phyloP scores from a whole-genome alignment of 1,140 invertebrate species.

The Holcopasites calliopsidis region DNA sequence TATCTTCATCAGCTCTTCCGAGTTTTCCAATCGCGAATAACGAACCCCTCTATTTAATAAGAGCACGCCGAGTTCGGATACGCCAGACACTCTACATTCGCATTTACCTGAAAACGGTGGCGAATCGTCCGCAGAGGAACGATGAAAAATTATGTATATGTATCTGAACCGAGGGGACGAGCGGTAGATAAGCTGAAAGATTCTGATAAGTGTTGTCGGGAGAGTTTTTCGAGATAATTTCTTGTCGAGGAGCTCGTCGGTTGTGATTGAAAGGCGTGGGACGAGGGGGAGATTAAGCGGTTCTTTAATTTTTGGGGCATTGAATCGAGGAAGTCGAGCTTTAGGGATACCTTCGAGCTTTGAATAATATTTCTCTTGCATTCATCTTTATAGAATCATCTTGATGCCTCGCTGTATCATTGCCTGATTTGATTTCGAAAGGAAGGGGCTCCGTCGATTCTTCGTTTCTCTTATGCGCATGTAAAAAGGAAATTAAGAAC shows the following conservation, averaged over 20 bases:
- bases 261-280: not conserved
- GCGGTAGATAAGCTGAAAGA: not conserved
- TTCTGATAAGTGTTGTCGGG: not conserved
- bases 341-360: not conserved
- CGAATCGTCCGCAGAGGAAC: conserved; percentile 4
- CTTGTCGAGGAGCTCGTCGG: not conserved
- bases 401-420: not conserved
- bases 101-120: conserved; percentile 15
- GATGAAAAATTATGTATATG: conserved; percentile 17
- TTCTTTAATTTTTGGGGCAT: not conserved
- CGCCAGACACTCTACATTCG: not conserved
- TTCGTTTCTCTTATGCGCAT: not conserved
- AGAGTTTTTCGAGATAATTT: not conserved
- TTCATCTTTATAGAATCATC: not conserved
- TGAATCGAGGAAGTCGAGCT: not conserved
- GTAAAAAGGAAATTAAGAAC: not conserved
- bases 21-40: conserved; percentile 28
- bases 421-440: not conserved
- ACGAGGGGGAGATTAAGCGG: not conserved
- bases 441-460: not conserved
- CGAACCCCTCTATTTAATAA: too few species aligned
- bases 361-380: not conserved
- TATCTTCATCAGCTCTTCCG: conserved; percentile 26
- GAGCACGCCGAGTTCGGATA: too few species aligned
- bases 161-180: not conserved